phyloP scores from a whole-genome alignment of 2,888 invertebrate genomes.

The Drosophila siamana region DNA sequence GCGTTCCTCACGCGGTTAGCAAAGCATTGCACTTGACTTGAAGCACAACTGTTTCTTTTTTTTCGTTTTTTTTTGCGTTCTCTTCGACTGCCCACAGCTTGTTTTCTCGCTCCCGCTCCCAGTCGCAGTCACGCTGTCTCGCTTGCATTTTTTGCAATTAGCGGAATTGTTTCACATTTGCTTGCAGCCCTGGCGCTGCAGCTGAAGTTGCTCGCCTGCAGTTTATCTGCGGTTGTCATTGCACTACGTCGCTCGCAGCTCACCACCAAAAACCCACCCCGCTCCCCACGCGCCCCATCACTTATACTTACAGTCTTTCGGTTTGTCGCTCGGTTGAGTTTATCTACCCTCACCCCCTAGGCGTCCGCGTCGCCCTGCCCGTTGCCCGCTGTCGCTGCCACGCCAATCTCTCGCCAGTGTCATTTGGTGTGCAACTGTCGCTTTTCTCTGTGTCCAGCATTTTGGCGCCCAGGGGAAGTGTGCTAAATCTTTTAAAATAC shows the following conservation, averaged over 20 bases:
- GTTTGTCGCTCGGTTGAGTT: slow-evolving; percentile 56
- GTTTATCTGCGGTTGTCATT: slow-evolving; percentile 69
- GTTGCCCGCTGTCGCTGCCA: background rate
- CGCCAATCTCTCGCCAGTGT: background rate
- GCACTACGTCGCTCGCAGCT: background rate
- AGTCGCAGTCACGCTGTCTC: background rate
- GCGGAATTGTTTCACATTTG: slow-evolving; percentile 78
- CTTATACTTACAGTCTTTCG: slow-evolving; percentile 1
- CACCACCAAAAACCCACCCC: no score
- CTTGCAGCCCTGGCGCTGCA: slow-evolving; percentile 33
- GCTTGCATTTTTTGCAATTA: slow-evolving; percentile 70
- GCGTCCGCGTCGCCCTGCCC: no score
- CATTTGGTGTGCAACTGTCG: background rate
- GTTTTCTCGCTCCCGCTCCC: background rate
- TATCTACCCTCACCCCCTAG: background rate
- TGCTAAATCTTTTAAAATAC: slow-evolving; percentile 76
- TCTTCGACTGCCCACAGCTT: background rate
- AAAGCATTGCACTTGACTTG: slow-evolving; percentile 52
- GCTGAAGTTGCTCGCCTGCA: slow-evolving; percentile 52
- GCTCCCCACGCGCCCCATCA: background rate
- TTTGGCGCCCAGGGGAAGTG: slow-evolving; percentile 61
- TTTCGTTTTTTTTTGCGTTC: background rate
- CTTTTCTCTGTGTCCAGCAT: slow-evolving; percentile 54
- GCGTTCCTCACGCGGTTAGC: slow-evolving; percentile 33
- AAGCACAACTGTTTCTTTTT: slow-evolving; percentile 16